Evolutionary conservation across 2,888 invertebrate genomes (phyloP), one percentile per base, ranked within the genome.

Genomic region (Prosopocoilus inquinatus): DNA sequence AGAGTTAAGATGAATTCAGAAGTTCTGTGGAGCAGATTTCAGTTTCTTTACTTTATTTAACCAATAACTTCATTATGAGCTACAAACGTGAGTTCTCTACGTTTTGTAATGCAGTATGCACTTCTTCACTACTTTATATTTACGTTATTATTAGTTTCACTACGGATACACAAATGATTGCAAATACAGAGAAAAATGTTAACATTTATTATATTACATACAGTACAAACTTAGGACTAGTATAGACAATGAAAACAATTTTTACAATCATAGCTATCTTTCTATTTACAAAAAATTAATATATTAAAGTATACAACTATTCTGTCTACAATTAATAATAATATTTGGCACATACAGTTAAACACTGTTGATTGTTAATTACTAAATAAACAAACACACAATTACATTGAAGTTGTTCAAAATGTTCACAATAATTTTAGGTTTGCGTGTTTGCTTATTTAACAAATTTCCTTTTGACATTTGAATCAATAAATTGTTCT

Each of bases 221-320:
- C 48, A 48, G 32, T 50, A 50, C 33, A 50, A 50, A 50, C 50
- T 50, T 50, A 50, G 28, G 50, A 50, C 50, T 50, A 50, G 50
- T 50, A 41, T 43, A 50, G 43, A 50, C 50, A 50, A 38, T 28
- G 41, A n/a, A 50, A 50, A 50, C 41, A n/a, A 41, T 43, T 11
- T 41, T 15, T 50, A 41, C 41, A 50, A 50, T 43, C 33, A 28
- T 4, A 28, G 5, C 20, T 35, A 47, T 47, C 11, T 34, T 34
- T 20, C n/a, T 47, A 47, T 9, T 20, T 46, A 46, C 9, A 47
- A 13, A 34, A 34, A 32, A 47, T 35, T 12, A 34, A 47, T 13
- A 34, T 47, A 47, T 34, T 32, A 32, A 15, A 47, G 11, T 32
- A 47, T 32, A 34, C n/a, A 12, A 15, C 47, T 46, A 15, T n/a